phyloP scores from a whole-genome alignment of 2,888 invertebrate genomes.

The Andrena bucephala region DNA sequence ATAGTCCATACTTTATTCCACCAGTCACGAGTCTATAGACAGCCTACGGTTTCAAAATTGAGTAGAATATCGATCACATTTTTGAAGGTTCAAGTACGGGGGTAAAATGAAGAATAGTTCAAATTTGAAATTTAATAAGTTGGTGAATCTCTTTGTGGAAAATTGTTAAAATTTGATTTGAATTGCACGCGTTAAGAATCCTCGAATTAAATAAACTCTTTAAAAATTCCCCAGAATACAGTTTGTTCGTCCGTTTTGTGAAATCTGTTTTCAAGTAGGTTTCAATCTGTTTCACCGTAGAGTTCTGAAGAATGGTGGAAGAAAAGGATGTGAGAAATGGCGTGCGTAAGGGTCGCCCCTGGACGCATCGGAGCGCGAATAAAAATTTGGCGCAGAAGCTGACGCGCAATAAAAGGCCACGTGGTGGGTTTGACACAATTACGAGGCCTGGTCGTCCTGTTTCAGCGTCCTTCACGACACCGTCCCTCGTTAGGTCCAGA shows the following conservation, averaged over 20 bases:
- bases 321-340: neutral
- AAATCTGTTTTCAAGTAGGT: neutral
- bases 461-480: conserved; percentile 42
- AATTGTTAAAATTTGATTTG: too few relatives aligned
- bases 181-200: too few relatives aligned
- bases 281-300: neutral
- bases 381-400: conserved; percentile 29
- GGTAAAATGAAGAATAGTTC: too few relatives aligned
- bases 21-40: too few relatives aligned
- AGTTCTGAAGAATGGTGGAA: neutral
- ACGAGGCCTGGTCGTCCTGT: conserved; percentile 43
- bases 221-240: neutral
- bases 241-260: neutral
- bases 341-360: neutral
- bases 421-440: conserved; percentile 56
- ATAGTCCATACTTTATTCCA: too few relatives aligned
- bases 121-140: too few relatives aligned
- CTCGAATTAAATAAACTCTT: neutral
- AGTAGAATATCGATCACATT: too few relatives aligned
- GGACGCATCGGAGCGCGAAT: conserved; percentile 5
- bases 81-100: too few relatives aligned
- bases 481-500: conserved; percentile 58
- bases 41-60: too few relatives aligned
- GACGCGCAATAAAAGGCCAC: conserved; percentile 45
- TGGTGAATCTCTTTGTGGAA: too few relatives aligned